A percentile compares a stretch with the other conserved stretches of the same genome.
Evolutionary conservation across 1,140 invertebrate genomes (phyloP).

Genomic region (Heliconius eleuchia): DNA sequence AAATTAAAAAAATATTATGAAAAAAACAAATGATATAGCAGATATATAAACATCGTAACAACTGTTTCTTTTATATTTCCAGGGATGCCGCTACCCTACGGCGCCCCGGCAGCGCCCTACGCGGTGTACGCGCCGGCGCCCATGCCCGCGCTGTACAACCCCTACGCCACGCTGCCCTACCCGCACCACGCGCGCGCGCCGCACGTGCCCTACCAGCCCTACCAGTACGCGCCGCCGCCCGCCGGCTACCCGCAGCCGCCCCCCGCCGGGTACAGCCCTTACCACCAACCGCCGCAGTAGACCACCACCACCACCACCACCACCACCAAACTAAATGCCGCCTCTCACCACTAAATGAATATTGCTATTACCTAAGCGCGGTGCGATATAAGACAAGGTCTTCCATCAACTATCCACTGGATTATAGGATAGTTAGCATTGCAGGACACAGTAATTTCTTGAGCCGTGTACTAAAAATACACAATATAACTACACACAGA

Average conservation of each 20-base stretch:
- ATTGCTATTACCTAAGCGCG: too few relatives aligned
- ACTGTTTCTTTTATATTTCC: neutral
- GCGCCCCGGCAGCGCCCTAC: conserved; percentile 81
- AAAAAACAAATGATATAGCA: too few relatives aligned
- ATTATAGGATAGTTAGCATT: too few relatives aligned
- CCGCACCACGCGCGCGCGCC: conserved; percentile 81
- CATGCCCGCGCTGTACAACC: conserved; percentile 92
- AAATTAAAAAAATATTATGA: too few relatives aligned
- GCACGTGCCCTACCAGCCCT: conserved; percentile 58
- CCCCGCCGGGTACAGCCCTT: conserved; percentile 71
- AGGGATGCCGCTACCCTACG: conserved; percentile 91
- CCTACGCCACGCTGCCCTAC: conserved; percentile 90
- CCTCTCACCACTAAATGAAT: too few relatives aligned
- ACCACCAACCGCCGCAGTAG: conserved; percentile 53
- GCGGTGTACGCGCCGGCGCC: conserved; percentile 90
- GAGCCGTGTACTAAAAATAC: too few relatives aligned
- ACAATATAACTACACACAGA: too few relatives aligned
- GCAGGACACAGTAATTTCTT: too few relatives aligned
- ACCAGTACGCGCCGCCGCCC: conserved; percentile 61
- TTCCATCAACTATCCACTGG: too few relatives aligned
- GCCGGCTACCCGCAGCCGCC: conserved; percentile 53
- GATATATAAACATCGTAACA: neutral
- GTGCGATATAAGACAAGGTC: too few relatives aligned
- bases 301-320: neutral
- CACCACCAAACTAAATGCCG: too few relatives aligned